Evolutionary conservation across 1,140 invertebrate genomes (phyloP).

Genomic region (Drosophila obscura): DNA sequence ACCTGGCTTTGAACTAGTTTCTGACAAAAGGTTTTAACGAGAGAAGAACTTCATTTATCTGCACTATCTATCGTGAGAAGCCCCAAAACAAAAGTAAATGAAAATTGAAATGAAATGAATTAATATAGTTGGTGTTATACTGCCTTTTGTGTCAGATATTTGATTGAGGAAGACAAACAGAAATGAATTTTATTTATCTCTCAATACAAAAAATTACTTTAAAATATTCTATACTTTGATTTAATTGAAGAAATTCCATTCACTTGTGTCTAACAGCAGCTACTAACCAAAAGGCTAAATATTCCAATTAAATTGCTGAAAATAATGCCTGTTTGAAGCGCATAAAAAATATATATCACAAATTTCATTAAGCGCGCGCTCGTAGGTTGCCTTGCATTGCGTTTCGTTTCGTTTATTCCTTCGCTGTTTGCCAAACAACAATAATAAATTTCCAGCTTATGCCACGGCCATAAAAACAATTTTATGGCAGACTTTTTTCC

Average conservation of each 20-base stretch:
- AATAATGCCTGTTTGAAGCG: conserved; percentile 19
- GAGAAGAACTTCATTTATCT: background rate
- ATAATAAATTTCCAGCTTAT: conserved; percentile 73
- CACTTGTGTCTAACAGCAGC: background rate
- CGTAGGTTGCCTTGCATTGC: background rate
- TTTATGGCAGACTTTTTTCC: conserved; percentile 61
- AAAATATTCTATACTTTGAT: background rate
- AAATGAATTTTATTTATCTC: background rate
- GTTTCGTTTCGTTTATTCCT: background rate
- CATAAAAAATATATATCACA: conserved; percentile 46
- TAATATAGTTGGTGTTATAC: too few species aligned
- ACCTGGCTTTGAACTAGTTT: conserved; percentile 39
- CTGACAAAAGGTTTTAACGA: background rate
- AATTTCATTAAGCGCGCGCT: conserved; percentile 57
- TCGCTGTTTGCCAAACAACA: conserved; percentile 33
- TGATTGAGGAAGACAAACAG: too few species aligned
- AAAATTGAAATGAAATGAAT: background rate
- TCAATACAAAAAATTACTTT: too few species aligned
- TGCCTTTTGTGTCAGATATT: too few species aligned
- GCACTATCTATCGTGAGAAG: too few species aligned
- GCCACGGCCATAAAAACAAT: conserved; percentile 55
- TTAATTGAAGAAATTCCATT: background rate
- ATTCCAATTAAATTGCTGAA: conserved; percentile 11
- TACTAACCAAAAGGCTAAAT: background rate
- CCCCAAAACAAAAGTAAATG: too few species aligned